Conservation (phyloP, 2,888 invertebrate species). For the Lepidonotus clava region DNA sequence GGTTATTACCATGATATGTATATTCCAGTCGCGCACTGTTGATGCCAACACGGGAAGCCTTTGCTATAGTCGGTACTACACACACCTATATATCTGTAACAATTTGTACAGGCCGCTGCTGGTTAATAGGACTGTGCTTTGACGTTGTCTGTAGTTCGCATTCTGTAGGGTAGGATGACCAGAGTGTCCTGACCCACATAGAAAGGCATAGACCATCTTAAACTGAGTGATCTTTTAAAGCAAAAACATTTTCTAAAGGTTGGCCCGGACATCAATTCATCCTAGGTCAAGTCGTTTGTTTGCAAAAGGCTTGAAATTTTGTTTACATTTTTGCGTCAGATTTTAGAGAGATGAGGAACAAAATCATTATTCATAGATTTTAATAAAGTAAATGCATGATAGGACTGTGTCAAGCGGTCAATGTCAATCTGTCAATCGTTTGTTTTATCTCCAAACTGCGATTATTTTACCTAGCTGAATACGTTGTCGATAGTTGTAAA, state of each 20-base stretch:
- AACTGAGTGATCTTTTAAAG: not conserved
- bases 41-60: not conserved
- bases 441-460: too few species aligned
- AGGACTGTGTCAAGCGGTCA: too few species aligned
- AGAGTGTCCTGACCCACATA: too few species aligned
- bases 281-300: not conserved
- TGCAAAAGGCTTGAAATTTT: too few species aligned
- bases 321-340: too few species aligned
- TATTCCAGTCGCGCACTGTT: slow-evolving; percentile 38
- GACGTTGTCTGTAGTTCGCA: not conserved
- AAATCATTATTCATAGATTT: too few species aligned
- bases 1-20: slow-evolving; percentile 14
- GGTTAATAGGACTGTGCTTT: not conserved
- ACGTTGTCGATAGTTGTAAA: too few species aligned
- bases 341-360: too few species aligned
- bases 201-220: not conserved
- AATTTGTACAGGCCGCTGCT: not conserved
- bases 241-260: not conserved
- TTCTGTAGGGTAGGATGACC: not conserved
- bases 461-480: too few species aligned
- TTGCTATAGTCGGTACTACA: not conserved
- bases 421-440: too few species aligned
- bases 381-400: too few species aligned
- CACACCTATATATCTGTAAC: not conserved
- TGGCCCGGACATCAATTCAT: not conserved